Evolutionary conservation across 2,888 invertebrate genomes (phyloP).

Genomic region (Abscondita cerata): DNA sequence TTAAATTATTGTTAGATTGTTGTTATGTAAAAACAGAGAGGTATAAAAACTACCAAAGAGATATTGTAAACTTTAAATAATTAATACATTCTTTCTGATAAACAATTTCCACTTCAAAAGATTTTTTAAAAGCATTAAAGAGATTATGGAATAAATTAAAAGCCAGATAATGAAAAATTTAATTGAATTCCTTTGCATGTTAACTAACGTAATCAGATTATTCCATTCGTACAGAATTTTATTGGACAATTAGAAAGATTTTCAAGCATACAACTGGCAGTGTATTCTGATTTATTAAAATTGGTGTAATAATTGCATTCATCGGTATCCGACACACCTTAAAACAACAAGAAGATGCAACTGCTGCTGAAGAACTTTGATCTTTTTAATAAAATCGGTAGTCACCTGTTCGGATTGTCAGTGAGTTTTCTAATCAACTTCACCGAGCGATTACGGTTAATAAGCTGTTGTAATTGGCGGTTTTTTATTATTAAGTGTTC

Average conservation of each 20-base stretch:
- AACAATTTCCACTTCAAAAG: too few species aligned
- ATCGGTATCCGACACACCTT: slow-evolving; percentile 14
- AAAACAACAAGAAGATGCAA: slow-evolving; percentile 15
- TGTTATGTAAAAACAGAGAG: too few species aligned
- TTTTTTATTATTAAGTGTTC: slow-evolving; percentile 23
- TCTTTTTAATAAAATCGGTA: slow-evolving; percentile 2
- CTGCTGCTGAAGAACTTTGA: slow-evolving; percentile 12
- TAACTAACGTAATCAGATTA: neutral
- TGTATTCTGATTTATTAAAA: slow-evolving; percentile 28
- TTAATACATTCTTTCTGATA: too few species aligned
- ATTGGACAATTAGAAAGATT: slow-evolving; percentile 17
- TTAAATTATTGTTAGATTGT: too few species aligned
- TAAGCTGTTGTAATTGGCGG: slow-evolving; percentile 24
- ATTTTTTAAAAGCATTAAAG: neutral
- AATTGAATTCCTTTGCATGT: slow-evolving; percentile 1
- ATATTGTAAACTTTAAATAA: too few species aligned
- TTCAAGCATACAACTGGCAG: neutral
- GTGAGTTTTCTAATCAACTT: slow-evolving; percentile 26
- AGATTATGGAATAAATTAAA: slow-evolving; percentile 1
- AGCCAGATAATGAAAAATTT: slow-evolving; percentile 6
- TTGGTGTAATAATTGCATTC: slow-evolving; percentile 22
- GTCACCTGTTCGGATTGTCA: slow-evolving; percentile 17
- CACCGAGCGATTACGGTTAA: slow-evolving; percentile 21
- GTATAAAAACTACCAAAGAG: too few species aligned
- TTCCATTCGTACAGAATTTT: slow-evolving; percentile 12